Percentiles rank a stretch among this genome's conserved stretches.
Conservation (phyloP, 1,140 invertebrate species). For the Drosophila bocki region DNA sequence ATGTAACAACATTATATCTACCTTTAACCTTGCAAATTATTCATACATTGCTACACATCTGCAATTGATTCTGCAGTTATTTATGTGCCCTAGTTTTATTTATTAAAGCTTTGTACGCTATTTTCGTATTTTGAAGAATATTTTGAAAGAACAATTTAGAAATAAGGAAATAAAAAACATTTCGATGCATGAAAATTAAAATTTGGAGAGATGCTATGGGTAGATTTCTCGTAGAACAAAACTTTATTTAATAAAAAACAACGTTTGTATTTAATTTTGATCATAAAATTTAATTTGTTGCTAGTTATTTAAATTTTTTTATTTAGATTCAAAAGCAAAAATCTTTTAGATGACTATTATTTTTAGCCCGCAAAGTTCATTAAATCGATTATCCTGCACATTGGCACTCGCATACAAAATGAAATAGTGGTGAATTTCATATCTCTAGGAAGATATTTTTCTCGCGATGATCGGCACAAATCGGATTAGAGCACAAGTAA, state of each 20-base stretch:
- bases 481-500: constrained; percentile 49
- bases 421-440: not conserved
- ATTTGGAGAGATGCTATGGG: fast-evolving
- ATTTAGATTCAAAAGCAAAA: not conserved
- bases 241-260: not conserved
- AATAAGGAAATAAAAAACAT: not conserved
- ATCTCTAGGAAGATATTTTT: constrained; percentile 17
- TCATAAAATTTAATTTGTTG: not conserved
- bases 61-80: too few relatives aligned
- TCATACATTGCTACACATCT: not conserved
- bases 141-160: not conserved
- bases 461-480: constrained; percentile 39
- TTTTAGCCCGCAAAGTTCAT: not conserved
- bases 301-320: not conserved
- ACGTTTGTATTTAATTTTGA: not conserved
- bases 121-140: too few relatives aligned
- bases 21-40: not conserved
- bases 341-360: not conserved
- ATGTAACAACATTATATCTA: not conserved
- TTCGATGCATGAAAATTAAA: not conserved
- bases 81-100: too few relatives aligned
- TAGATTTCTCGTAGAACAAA: not conserved
- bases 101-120: too few relatives aligned
- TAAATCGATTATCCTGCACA: not conserved
- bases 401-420: not conserved